Evolutionary conservation across 2,888 invertebrate genomes (phyloP), one percentile per base, ranked within the genome.

Genomic region (Schrankia costaestrigalis): DNA sequence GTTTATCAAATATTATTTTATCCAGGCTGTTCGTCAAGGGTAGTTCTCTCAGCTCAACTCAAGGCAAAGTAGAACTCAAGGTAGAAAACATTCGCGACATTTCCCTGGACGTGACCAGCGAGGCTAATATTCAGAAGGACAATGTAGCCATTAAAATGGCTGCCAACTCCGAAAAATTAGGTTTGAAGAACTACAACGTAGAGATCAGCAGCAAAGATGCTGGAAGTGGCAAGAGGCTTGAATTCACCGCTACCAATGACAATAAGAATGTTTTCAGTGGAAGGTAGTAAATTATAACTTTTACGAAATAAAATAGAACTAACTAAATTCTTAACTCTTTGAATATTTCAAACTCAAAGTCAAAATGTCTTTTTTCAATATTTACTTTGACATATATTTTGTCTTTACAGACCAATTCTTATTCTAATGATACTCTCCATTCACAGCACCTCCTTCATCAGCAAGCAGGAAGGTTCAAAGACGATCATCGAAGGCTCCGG

Each of bases 401-500:
- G n/a, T n/a, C n/a, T n/a, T n/a, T n/a, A n/a, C n/a, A n/a, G n/a
- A n/a, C n/a, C n/a, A n/a, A n/a, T n/a, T n/a, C n/a, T n/a, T n/a
- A n/a, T n/a, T n/a, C n/a, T n/a, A n/a, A n/a, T n/a, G n/a, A n/a
- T n/a, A n/a, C n/a, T n/a, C n/a, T n/a, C n/a, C n/a, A n/a, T n/a
- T n/a, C n/a, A 4, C 51, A 92, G 91, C 62, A 92, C 93, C 1
- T 91, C 90, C 3, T 94, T 92, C 73, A 90, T 90, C 40, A 89
- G 91, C 41, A 92, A 93, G 47, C 91, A 92, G 37, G 93, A 94
- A 67, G 91, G 90, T 17, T 90, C 91, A 8, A 94, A 94, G 67
- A 88, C 90, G 31, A 92, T 93, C 33, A 84, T 94, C 4, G 95
- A 95, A 67, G 95, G 95, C 0, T 92, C 91, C 4, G 95, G 95